Percentiles rank a stretch among this genome's conserved stretches.
These are phyloP conservation scores for Rhynchonema sp. DNA, from an alignment of 2,888 invertebrate species.

Conservation along the genomic window DNA sequence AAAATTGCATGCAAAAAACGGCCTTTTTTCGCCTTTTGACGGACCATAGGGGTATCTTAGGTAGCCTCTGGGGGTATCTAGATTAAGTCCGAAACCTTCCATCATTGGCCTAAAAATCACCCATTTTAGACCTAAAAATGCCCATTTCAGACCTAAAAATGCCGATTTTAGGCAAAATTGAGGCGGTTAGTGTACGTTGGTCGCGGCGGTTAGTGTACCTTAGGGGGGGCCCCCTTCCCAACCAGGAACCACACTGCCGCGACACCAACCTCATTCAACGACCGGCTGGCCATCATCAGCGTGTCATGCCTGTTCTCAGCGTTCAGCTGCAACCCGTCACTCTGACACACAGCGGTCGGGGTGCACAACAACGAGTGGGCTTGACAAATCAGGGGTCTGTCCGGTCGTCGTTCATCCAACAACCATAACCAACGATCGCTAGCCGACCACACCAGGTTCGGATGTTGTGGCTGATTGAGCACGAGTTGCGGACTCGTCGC, in stretches of 20 bases:
- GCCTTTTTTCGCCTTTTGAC: no score
- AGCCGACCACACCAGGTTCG: not conserved
- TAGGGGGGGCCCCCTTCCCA: not conserved
- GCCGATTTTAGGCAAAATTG: not conserved
- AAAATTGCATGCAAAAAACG: no score
- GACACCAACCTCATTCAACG: not conserved
- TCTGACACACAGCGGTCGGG: no score
- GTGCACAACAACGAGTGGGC: no score
- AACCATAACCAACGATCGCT: not conserved
- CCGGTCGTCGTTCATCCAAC: not conserved
- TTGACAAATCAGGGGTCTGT: no score
- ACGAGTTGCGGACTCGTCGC: no score
- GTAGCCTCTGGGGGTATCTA: no score
- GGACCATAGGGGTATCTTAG: no score
- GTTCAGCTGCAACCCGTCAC: no score
- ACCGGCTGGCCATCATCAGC: not conserved
- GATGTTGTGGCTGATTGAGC: not conserved
- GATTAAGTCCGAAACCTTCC: no score
- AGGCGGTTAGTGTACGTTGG: not conserved
- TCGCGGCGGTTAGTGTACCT: not conserved
- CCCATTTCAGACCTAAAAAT: not conserved
- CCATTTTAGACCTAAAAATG: no score
- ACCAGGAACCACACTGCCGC: not conserved
- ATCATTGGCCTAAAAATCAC: no score
- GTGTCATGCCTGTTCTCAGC: not conserved